A percentile compares a stretch with the other conserved stretches of the same genome.
Conservation (phyloP, 1,140 invertebrate genomes). For the Euwallacea similis region DNA sequence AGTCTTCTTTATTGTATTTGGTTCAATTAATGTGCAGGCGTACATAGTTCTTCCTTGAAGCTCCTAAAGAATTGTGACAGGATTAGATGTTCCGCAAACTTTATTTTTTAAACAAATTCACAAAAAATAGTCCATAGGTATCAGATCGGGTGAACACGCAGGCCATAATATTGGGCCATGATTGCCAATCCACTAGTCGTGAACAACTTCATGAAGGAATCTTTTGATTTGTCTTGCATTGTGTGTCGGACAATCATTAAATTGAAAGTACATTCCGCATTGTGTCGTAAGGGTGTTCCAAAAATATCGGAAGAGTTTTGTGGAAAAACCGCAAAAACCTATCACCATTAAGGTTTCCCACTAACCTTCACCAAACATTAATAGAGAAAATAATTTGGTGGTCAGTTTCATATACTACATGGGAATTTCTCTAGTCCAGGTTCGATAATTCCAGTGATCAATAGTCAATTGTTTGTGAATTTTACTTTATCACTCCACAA, state of each 20-base stretch:
- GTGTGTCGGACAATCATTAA: neutral
- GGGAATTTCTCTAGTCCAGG: too few species aligned
- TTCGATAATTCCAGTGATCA: too few species aligned
- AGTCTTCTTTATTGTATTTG: neutral
- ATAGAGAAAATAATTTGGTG: too few species aligned
- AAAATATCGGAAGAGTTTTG: too few species aligned
- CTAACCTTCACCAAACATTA: too few species aligned
- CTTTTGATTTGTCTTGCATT: neutral
- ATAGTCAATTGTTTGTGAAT: too few species aligned
- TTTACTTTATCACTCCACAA: too few species aligned
- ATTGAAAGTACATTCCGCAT: neutral
- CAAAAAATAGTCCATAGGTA: neutral
- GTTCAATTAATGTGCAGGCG: neutral
- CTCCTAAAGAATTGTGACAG: neutral
- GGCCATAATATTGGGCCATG: neutral
- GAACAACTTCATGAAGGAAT: neutral
- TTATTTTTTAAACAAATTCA: neutral
- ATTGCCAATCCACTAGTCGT: neutral
- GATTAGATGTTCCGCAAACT: constrained; percentile 1
- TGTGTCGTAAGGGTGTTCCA: too few species aligned
- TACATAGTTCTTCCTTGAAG: neutral
- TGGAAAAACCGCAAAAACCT: too few species aligned
- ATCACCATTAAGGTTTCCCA: too few species aligned
- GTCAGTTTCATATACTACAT: too few species aligned
- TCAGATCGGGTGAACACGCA: neutral